These are phyloP conservation scores for Boloria selene DNA, from an alignment of 2,888 invertebrate genomes.

Conservation along the genomic window DNA sequence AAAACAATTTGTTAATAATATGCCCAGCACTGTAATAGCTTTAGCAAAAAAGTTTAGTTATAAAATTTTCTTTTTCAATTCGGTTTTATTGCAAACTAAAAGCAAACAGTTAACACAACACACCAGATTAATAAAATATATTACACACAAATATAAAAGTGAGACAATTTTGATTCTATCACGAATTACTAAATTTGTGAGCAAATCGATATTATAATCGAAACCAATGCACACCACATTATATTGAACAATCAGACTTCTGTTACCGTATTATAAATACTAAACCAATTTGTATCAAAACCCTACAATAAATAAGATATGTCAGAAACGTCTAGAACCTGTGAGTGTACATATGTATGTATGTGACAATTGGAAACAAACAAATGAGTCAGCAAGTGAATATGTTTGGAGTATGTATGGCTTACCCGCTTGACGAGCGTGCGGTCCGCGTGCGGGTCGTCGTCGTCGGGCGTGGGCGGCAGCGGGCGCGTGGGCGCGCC, in stretches of 20 bases:
- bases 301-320: neutral
- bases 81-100: slow-evolving; percentile 4
- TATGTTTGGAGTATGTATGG: too few species aligned
- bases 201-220: too few species aligned
- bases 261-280: too few species aligned
- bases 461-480: slow-evolving; percentile 97
- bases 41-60: neutral
- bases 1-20: neutral
- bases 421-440: slow-evolving; percentile 96
- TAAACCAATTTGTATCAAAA: neutral
- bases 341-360: neutral
- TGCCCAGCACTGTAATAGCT: too few species aligned
- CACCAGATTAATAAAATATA: slow-evolving; percentile 15
- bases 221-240: too few species aligned
- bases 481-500: slow-evolving; percentile 94
- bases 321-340: too few species aligned
- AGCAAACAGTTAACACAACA: slow-evolving; percentile 33
- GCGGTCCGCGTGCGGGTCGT: slow-evolving; percentile 90
- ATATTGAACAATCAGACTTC: too few species aligned
- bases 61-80: neutral
- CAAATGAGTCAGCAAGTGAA: too few species aligned
- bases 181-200: too few species aligned
- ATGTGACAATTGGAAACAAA: too few species aligned
- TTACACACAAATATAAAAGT: neutral
- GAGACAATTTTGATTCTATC: neutral